Conservation (phyloP, 2,797 vertebrate genomes). For the Enoplosus armatus region DNA sequence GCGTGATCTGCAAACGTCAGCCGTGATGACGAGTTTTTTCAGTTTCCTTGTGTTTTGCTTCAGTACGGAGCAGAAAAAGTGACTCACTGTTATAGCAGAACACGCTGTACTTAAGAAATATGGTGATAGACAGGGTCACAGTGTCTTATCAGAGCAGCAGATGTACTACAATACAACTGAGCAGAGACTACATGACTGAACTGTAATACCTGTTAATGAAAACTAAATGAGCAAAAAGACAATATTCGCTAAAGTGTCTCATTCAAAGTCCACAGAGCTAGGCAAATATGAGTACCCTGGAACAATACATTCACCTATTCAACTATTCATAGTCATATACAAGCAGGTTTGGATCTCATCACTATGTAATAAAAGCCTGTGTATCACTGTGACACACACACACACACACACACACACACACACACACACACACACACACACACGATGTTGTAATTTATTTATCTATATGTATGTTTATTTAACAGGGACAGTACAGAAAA, state of each 20-base stretch:
- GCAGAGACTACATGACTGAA: not conserved
- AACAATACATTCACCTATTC: not conserved
- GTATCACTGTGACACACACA: not conserved
- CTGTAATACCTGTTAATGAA: slow-evolving; percentile 9
- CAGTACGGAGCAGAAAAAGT: slow-evolving; percentile 18
- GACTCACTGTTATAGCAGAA: slow-evolving; percentile 47
- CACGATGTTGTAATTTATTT: too few relatives aligned
- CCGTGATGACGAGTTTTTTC: slow-evolving; percentile 2
- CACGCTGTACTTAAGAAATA: slow-evolving; percentile 51
- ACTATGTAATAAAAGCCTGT: too few relatives aligned
- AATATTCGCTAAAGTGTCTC: not conserved
- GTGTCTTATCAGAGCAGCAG: slow-evolving; percentile 17
- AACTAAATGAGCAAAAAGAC: not conserved
- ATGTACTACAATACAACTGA: slow-evolving; percentile 9
- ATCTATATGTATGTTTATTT: too few relatives aligned
- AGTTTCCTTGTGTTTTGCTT: slow-evolving; percentile 25
- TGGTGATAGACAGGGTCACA: slow-evolving; percentile 27
- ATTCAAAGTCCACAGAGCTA: not conserved
- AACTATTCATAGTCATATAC: not conserved
- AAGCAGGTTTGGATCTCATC: not conserved
- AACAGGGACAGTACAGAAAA: too few relatives aligned
- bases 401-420: too few relatives aligned
- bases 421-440: too few relatives aligned
- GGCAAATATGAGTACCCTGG: not conserved
- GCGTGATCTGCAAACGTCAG: slow-evolving; percentile 35